phyloP scores from a whole-genome alignment of 1,140 invertebrate species.

The Chrysopa pallens region DNA sequence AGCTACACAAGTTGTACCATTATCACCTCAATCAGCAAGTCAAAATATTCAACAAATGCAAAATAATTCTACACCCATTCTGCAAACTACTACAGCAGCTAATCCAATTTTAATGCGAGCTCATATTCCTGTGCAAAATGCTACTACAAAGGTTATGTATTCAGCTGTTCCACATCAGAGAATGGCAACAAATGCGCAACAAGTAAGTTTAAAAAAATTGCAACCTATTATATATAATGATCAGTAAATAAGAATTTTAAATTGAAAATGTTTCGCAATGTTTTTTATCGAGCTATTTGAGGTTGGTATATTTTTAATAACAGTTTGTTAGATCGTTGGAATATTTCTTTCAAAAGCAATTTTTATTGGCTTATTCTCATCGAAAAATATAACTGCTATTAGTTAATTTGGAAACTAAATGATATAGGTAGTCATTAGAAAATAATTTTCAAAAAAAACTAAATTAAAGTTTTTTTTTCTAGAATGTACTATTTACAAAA shows the following conservation, averaged over 20 bases:
- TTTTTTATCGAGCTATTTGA: too few relatives aligned
- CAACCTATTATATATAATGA: too few relatives aligned
- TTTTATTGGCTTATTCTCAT: too few relatives aligned
- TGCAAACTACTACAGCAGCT: conserved; percentile 2
- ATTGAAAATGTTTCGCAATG: too few relatives aligned
- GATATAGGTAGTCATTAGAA: too few relatives aligned
- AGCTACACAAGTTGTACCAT: conserved; percentile 3
- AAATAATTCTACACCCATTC: neutral
- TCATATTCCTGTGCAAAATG: conserved; percentile 10
- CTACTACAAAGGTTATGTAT: conserved; percentile 13
- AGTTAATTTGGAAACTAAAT: too few relatives aligned
- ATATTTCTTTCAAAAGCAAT: too few relatives aligned
- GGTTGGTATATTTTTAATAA: too few relatives aligned
- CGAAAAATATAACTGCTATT: conserved; percentile 1
- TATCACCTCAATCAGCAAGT: conserved; percentile 3
- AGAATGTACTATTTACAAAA: conserved; percentile 5
- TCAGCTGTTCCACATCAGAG: conserved; percentile 9
- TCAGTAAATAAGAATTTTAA: too few relatives aligned
- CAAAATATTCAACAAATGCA: conserved; percentile 5
- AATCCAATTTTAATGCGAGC: conserved; percentile 14
- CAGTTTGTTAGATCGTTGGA: too few relatives aligned
- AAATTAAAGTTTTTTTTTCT: conserved; percentile 2
- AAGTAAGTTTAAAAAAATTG: conserved; percentile 12
- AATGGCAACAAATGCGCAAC: conserved; percentile 14
- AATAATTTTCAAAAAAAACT: neutral